Evolutionary conservation across 2,797 vertebrate species (phyloP), one percentile per base, ranked within the genome.

Genomic region (Anas bernieri): DNA sequence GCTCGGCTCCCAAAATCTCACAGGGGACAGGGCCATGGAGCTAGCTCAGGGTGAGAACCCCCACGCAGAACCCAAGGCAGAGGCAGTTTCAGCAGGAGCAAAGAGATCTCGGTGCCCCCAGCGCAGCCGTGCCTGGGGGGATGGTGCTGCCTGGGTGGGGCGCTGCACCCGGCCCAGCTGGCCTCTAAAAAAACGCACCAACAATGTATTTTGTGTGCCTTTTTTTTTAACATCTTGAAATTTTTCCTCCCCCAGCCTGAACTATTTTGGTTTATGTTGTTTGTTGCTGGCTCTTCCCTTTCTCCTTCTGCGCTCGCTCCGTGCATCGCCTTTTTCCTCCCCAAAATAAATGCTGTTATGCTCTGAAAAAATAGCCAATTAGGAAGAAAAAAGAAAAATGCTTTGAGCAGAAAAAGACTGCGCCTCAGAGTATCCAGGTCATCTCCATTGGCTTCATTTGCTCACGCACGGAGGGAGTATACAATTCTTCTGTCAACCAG

Each of bases 271-370:
- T 93, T 72, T 33, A 15, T 88, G 88, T 88, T 88, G 73, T 81
- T 94, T 95, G 88, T 95, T 95, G 88, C 89, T 96, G 92, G 89
- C 82, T 94, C 92, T 96, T 93, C 88, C 90, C 94, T 88, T 95
- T 93, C 92, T 93, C 96, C 93, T 95, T 95, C 90, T 95, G 90
- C 22, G 17, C 88, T 83, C 81, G 84, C 88, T 82, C 78, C 96
- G 74, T 84, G 86, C 63, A 12, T 93, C 64, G 37, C 95, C 90
- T 84, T 94, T 52, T 86, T 84, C 90, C 67, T 94, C 94, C 94
- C 90, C 75, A 85, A 95, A 94, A 96, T 94, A 96, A 96, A 95
- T 63, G 88, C 73, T 90, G 88, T 93, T 95, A 93, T 73, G 56
- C 88, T 93, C 88, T 33, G 78, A 69, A 86, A 94, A 94, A 94